Percentiles rank a stretch among this genome's conserved stretches.
These are phyloP conservation scores for Neopelma chrysocephalum DNA, from an alignment of 2,797 vertebrate species.

Conservation along the genomic window DNA sequence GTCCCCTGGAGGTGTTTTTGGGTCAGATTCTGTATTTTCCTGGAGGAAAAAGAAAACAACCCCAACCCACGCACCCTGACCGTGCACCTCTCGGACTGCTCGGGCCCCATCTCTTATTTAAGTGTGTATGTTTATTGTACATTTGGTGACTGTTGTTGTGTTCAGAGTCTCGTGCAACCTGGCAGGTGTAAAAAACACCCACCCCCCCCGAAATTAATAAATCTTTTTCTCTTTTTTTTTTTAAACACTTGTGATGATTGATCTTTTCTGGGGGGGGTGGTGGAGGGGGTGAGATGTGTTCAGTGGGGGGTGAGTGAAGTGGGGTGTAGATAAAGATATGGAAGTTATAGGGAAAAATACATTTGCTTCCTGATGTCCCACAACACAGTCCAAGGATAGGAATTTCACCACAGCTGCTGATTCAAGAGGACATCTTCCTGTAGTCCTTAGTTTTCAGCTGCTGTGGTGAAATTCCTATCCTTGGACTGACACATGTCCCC, in stretches of 20 bases:
- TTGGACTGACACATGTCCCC: background rate
- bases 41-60: background rate
- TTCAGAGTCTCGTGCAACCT: slow-evolving; percentile 72
- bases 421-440: no score
- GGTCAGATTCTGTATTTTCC: background rate
- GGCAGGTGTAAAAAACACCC: slow-evolving; percentile 30
- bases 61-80: background rate
- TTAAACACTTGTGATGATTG: background rate
- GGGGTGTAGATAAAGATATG: background rate
- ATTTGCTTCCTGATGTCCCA: background rate
- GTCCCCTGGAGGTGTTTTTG: background rate
- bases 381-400: background rate
- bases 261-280: background rate
- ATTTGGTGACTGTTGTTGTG: slow-evolving; percentile 69
- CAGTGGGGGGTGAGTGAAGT: background rate
- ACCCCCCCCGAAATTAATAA: slow-evolving; percentile 50
- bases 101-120: slow-evolving; percentile 70
- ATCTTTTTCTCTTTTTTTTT: slow-evolving; percentile 5
- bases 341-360: background rate
- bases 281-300: background rate
- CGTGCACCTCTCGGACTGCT: slow-evolving; percentile 22
- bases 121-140: slow-evolving; percentile 75
- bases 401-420: no score
- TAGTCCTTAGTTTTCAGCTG: no score
- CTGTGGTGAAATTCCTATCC: background rate